Base-by-base conservation (phyloP, 2,888 invertebrate genomes). In the Pelosia muscerda region DNA sequence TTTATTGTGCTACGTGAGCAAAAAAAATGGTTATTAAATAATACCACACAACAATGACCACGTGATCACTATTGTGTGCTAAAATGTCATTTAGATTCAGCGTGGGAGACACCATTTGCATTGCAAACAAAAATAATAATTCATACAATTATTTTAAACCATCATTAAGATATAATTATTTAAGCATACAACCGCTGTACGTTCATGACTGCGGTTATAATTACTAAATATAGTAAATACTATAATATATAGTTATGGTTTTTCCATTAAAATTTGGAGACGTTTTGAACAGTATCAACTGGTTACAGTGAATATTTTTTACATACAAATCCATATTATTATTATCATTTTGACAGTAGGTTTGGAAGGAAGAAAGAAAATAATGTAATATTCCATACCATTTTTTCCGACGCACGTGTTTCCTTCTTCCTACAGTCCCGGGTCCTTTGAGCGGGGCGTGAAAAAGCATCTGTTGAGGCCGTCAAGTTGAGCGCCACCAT, bases 111-210 rank as follows among this genome's bases (percentile, higher is more conserved):
- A 66, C 58, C 58, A 57, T 65, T 64, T 10, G 23, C 31, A 49
- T 58, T 25, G 53, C 25, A 59, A 25, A 19, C 15, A 10, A 38
- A 58, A 58, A 31, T 5, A 26, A 65, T 31, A 49, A 38, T 19
- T 49, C 22, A 57, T 6, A 58, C 5, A 65, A 61, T 57, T 19
- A 57, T 66, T 65, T 61, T 25, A 64, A 63, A 69, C 56, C 42
- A 42, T 63, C 34, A 61, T 62, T 31, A 67, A 71, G 67, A 65
- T 56, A 60, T 65, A 68, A 73, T 63, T 68, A 26, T 53, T 58
- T 59, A 4, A 31, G 31, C 6, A 59, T 49, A 23, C 31, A 26
- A 65, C n/a, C 54, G 15, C 26, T 9, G 0, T 31, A 22, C 26
- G 34, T 53, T 60, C 53, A 56, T 11, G 10, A 13, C 34, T 60